These are phyloP conservation scores for Pongo pygmaeus DNA, from an alignment of 2,113 vertebrate species.

Conservation along the genomic window DNA sequence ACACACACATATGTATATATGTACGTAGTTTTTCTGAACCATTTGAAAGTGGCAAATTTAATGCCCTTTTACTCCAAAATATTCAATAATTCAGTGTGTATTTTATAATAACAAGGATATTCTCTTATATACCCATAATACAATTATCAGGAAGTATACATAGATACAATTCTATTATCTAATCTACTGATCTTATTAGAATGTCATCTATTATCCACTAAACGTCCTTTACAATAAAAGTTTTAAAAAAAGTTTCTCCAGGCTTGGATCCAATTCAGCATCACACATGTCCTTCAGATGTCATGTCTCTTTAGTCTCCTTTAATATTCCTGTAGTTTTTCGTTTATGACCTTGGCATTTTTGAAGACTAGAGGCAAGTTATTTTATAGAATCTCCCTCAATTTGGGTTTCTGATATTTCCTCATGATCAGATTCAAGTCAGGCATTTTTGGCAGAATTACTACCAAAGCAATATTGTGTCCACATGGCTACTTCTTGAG, in stretches of 20 bases:
- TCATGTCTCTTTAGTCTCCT: not conserved
- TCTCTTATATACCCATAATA: not conserved
- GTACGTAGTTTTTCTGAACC: not conserved
- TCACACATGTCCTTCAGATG: not conserved
- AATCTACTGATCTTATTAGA: not conserved
- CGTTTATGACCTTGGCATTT: not conserved
- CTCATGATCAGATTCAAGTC: not conserved
- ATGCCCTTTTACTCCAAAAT: not conserved
- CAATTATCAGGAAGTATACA: slow-evolving; percentile 8
- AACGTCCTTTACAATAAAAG: not conserved
- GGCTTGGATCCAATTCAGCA: not conserved
- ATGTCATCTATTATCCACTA: not conserved
- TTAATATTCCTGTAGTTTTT: not conserved
- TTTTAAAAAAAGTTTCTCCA: not conserved
- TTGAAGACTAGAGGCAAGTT: not conserved
- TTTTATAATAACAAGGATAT: slow-evolving; percentile 15
- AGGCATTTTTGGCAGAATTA: not conserved
- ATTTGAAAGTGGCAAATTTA: not conserved
- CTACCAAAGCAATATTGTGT: not conserved
- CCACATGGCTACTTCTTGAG: not conserved
- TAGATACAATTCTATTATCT: not conserved
- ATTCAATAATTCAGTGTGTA: not conserved
- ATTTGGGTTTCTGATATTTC: slow-evolving; percentile 3
- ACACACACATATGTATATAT: not conserved
- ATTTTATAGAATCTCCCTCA: not conserved